Conservation (phyloP, 23 tunicate species). For the Diplosoma virens region DNA sequence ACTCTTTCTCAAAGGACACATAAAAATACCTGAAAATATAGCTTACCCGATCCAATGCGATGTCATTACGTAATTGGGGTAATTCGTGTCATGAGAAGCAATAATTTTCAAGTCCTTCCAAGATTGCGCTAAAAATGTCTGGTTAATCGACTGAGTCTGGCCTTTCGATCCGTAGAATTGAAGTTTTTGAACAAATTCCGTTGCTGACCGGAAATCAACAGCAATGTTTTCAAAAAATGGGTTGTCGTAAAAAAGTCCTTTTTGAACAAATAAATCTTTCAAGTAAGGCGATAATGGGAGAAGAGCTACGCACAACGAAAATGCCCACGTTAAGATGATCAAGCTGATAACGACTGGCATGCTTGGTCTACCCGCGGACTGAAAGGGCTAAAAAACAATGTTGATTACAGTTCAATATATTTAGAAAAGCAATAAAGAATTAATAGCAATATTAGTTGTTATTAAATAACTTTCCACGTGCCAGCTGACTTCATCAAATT, state of each 20-base stretch:
- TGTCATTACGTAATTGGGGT: conserved; percentile 10
- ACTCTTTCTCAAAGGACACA: no score
- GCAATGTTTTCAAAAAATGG: conserved; percentile 57
- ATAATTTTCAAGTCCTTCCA: background rate
- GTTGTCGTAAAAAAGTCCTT: conserved; percentile 46
- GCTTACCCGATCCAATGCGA: conserved; percentile 31
- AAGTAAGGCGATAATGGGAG: conserved; percentile 41
- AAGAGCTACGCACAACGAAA: conserved; percentile 43
- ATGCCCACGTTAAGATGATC: conserved; percentile 44
- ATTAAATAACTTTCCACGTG: no score
- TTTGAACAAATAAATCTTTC: conserved; percentile 36
- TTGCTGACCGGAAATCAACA: conserved; percentile 44
- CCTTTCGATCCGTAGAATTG: background rate
- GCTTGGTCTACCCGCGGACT: conserved; percentile 41
- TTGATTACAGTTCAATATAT: no score
- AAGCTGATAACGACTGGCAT: background rate
- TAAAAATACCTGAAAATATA: background rate
- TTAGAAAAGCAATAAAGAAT: no score
- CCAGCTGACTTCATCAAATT: no score
- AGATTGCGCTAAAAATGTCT: background rate
- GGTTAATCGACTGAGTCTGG: background rate
- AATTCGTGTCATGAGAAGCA: conserved; percentile 15
- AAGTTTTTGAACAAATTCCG: conserved; percentile 17
- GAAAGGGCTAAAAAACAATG: conserved; percentile 85
- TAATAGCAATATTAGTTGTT: no score